phyloP scores from a whole-genome alignment of 2,113 vertebrate genomes.

The Felis catus region DNA sequence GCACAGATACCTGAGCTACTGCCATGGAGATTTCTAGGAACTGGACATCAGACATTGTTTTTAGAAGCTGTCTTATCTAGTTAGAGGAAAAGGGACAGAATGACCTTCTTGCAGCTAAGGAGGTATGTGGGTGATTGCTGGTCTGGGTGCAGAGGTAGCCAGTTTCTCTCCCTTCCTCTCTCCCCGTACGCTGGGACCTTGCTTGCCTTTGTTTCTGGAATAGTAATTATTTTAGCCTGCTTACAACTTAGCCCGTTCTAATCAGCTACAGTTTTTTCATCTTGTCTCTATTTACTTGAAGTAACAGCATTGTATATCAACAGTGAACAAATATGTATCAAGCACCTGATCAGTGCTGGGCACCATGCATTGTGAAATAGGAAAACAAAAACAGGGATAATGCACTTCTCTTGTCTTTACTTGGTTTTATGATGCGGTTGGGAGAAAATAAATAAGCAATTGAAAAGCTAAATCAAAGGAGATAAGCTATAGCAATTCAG shows the following conservation, averaged over 20 bases:
- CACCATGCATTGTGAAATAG: neutral
- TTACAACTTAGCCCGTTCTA: neutral
- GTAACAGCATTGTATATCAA: conserved; percentile 7
- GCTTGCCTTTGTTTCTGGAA: conserved; percentile 5
- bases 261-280: conserved; percentile 29
- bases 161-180: neutral
- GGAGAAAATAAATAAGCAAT: conserved; percentile 38
- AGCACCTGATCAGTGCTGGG: neutral
- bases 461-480: conserved; percentile 42
- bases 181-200: neutral
- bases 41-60: conserved; percentile 17
- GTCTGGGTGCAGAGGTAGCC: neutral
- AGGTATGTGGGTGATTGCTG: neutral
- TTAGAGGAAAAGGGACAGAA: neutral
- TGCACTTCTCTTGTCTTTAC: neutral
- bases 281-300: conserved; percentile 30
- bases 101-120: neutral
- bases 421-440: neutral
- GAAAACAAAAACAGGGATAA: neutral
- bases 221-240: neutral
- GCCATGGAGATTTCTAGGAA: conserved; percentile 9
- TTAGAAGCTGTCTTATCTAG: neutral
- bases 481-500: conserved; percentile 37
- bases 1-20: neutral
- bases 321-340: conserved; percentile 49